phyloP scores from a whole-genome alignment of 1,140 invertebrate species.

The Lepidostoma basale region DNA sequence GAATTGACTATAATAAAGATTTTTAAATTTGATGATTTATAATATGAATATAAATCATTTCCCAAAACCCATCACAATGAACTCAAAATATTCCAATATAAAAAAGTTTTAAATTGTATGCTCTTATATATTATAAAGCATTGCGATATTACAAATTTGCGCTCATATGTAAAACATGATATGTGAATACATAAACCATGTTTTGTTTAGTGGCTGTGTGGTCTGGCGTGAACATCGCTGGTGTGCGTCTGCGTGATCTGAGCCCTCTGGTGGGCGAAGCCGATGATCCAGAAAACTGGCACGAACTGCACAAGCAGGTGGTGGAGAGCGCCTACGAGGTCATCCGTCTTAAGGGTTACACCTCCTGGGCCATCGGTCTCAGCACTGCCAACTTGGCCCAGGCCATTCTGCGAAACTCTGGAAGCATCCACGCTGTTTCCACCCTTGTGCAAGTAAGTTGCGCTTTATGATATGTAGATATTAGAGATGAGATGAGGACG shows the following conservation, averaged over 20 bases:
- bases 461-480: background rate
- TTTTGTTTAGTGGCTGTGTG: conserved; percentile 80
- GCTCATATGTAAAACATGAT: background rate
- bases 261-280: conserved; percentile 74
- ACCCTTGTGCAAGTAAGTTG: conserved; percentile 77
- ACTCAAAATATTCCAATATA: too few species aligned
- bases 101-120: too few species aligned
- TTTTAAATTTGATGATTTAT: too few species aligned
- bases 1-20: too few species aligned
- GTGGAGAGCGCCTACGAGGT: conserved; percentile 87
- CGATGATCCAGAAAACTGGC: conserved; percentile 79
- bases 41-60: too few species aligned
- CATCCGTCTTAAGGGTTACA: conserved; percentile 90
- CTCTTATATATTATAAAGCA: too few species aligned
- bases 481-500: too few species aligned
- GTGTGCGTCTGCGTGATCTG: conserved; percentile 79
- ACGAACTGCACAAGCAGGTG: conserved; percentile 68
- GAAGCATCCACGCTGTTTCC: conserved; percentile 81
- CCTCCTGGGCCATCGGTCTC: conserved; percentile 89
- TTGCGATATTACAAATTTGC: too few species aligned
- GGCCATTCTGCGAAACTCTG: conserved; percentile 77
- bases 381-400: conserved; percentile 75
- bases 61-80: too few species aligned
- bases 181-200: background rate
- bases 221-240: conserved; percentile 91